Evolutionary conservation across 2,888 invertebrate genomes (phyloP), one percentile per base, ranked within the genome.

Genomic region (Ophioninae sp.): DNA sequence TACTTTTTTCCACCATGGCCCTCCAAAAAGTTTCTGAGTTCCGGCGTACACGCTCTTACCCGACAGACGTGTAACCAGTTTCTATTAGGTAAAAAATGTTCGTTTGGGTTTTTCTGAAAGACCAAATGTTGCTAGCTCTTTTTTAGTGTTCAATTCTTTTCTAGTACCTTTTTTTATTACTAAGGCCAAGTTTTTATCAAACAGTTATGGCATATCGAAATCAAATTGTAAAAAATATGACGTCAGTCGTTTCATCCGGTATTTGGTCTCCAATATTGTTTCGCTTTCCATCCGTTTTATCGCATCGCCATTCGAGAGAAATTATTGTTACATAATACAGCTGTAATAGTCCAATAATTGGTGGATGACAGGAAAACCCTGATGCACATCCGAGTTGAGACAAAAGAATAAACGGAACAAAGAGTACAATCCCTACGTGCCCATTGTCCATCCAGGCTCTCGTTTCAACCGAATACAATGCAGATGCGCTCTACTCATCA

Each of bases 361-460:
- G 17, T 41, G 61, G 23, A 61, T 20, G 61, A 20, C 73, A 41
- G 61, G 73, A 59, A 39, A 37, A 39, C 20, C 57, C 57, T 37
- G 13, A n/a, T 37, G 59, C 20, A 57, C 59, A 70, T 70, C 70
- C 39, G 59, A 70, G 17, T 59, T n/a, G 56, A 50, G 7, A 69
- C 56, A 56, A 69, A 59, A 70, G 57, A 70, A 39, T 59, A 39
- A 70, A 20, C 39, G 70, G 57, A 70, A 70, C 70, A 70, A 70
- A 70, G 57, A 70, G 37, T 37, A 69, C n/a, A 65, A 65, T 75
- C 23, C 41, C 56, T 37, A 44, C 56, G 56, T 65, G 17, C 44
- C 57, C 56, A 62, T 62, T 76, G 56, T 67, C 13, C 61, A 61
- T 44, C 23, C 41, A 41, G 13, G 13, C 56, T 70, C 37, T 57